phyloP scores from a whole-genome alignment of 2,113 vertebrate genomes.

The Setophaga coronata region DNA sequence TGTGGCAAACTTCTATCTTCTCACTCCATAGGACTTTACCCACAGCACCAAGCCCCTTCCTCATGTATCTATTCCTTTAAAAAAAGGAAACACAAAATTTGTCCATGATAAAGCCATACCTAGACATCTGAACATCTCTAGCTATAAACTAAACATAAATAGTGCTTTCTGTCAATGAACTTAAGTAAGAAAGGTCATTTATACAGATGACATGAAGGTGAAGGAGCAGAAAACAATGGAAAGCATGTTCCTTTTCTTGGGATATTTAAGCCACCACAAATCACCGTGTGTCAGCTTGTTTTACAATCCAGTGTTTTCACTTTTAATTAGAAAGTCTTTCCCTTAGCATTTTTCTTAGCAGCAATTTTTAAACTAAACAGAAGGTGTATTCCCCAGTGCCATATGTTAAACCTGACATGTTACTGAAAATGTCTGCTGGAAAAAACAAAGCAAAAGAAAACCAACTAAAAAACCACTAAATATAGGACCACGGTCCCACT shows the following conservation, averaged over 20 bases:
- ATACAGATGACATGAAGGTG: neutral
- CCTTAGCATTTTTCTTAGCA: conserved; percentile 39
- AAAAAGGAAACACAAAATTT: neutral
- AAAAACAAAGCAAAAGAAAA: neutral
- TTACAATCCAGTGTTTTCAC: conserved; percentile 29
- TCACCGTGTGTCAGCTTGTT: conserved; percentile 1
- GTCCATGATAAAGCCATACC: neutral
- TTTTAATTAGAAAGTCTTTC: conserved; percentile 54
- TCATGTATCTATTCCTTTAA: neutral
- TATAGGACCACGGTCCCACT: neutral
- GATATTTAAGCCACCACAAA: conserved; percentile 28
- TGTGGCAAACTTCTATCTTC: neutral
- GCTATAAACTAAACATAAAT: neutral
- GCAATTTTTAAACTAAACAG: conserved; percentile 40
- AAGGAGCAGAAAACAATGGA: neutral
- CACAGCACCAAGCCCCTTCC: neutral
- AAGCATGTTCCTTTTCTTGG: neutral
- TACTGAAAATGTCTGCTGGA: conserved; percentile 6
- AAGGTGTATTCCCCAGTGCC: conserved; percentile 32
- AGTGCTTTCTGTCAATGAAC: neutral
- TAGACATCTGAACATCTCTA: neutral
- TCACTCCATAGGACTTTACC: neutral
- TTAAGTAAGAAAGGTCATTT: neutral
- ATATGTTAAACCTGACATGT: conserved; percentile 28
- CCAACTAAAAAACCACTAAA: neutral